Percentiles rank a stretch among this genome's conserved stretches.
These are phyloP conservation scores for Rhincodon typus DNA, from an alignment of 2,797 vertebrate genomes.

Conservation along the genomic window DNA sequence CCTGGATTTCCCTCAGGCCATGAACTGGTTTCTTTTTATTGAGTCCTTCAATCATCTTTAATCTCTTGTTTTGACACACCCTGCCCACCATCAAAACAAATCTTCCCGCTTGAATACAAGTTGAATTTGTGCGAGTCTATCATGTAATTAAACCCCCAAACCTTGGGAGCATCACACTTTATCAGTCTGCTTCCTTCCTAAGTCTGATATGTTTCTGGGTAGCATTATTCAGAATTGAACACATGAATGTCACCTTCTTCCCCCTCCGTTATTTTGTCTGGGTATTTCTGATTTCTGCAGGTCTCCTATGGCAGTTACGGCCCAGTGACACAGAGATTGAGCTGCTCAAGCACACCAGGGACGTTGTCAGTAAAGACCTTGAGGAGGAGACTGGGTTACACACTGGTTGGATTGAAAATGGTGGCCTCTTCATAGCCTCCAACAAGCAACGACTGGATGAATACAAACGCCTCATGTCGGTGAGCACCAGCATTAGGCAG, in stretches of 20 bases:
- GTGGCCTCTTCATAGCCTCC: slow-evolving; percentile 93
- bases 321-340: slow-evolving; percentile 94
- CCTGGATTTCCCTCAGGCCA: neutral
- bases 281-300: slow-evolving; percentile 49
- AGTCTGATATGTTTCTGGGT: no score
- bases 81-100: no score
- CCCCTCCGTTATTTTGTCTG: no score
- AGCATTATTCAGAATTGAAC: no score
- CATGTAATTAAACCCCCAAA: no score
- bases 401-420: slow-evolving; percentile 92
- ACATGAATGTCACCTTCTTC: no score
- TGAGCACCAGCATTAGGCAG: slow-evolving; percentile 46
- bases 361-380: slow-evolving; percentile 78
- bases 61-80: no score
- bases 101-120: neutral
- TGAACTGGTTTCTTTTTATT: neutral
- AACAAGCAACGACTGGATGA: slow-evolving; percentile 89
- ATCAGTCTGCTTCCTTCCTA: no score
- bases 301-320: slow-evolving; percentile 91
- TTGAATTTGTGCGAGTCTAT: neutral
- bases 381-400: slow-evolving; percentile 84
- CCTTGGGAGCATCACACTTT: neutral
- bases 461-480: slow-evolving; percentile 96
- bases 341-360: slow-evolving; percentile 81
- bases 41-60: neutral